phyloP scores from a whole-genome alignment of 2,797 vertebrate species.

The Hoplostethus atlanticus region DNA sequence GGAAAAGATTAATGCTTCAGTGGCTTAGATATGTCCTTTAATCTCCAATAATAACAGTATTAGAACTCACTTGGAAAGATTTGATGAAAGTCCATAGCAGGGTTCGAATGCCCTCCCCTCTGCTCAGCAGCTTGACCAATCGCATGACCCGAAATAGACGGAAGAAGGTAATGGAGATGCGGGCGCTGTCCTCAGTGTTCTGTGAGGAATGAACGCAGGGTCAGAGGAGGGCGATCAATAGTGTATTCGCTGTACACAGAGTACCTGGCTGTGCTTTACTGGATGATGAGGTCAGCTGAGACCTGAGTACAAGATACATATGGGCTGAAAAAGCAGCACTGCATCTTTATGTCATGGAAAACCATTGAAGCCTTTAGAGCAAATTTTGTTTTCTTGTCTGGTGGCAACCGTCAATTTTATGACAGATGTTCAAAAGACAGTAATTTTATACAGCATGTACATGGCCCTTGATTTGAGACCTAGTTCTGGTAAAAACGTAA shows the following conservation, averaged over 20 bases:
- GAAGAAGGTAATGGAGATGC: conserved; percentile 99
- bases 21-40: neutral
- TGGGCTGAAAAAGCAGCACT: conserved; percentile 65
- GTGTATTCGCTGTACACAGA: conserved; percentile 51
- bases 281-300: conserved; percentile 53
- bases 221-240: conserved; percentile 45
- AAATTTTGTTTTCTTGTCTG: conserved; percentile 1
- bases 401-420: neutral
- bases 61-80: conserved; percentile 93
- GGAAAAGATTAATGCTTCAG: neutral
- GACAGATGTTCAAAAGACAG: neutral
- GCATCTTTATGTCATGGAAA: conserved; percentile 31
- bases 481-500: neutral
- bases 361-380: neutral
- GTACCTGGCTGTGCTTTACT: conserved; percentile 74
- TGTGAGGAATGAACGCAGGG: conserved; percentile 78
- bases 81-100: conserved; percentile 99
- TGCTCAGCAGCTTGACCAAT: conserved; percentile 97
- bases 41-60: neutral
- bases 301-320: conserved; percentile 70
- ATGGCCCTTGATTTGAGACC: conserved; percentile 18
- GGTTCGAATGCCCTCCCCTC: conserved; percentile 98
- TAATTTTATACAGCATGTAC: neutral
- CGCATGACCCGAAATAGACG: conserved; percentile 99
- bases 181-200: conserved; percentile 97